Evolutionary conservation across 2,888 invertebrate species (phyloP).

Genomic region (Amiota minor): DNA sequence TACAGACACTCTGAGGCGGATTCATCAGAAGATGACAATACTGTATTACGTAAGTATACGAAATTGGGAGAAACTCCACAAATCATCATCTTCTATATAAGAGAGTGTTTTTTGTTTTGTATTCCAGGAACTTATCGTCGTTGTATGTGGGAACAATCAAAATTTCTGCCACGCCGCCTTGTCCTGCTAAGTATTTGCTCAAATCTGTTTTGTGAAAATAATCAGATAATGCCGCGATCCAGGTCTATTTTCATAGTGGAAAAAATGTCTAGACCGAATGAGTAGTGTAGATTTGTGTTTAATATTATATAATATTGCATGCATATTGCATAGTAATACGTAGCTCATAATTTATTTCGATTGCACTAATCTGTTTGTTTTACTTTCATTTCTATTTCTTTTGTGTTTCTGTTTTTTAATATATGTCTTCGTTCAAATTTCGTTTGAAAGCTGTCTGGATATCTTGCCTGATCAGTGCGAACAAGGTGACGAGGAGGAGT

Average conservation of each 20-base stretch:
- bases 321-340: constrained; percentile 28
- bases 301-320: constrained; percentile 41
- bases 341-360: background rate
- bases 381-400: constrained; percentile 29
- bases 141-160: constrained; percentile 72
- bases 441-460: constrained; percentile 65
- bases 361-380: constrained; percentile 11
- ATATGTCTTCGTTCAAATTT: constrained; percentile 23
- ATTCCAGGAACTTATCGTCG: constrained; percentile 69
- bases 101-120: background rate
- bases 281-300: constrained; percentile 65
- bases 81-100: background rate
- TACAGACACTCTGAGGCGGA: constrained; percentile 55
- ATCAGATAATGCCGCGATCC: constrained; percentile 70
- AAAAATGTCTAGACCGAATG: constrained; percentile 72
- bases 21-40: constrained; percentile 60
- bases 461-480: constrained; percentile 70
- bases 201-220: constrained; percentile 72
- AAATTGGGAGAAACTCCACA: background rate
- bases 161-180: constrained; percentile 69
- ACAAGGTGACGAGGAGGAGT: constrained; percentile 71
- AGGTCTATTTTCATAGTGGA: constrained; percentile 73
- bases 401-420: constrained; percentile 22
- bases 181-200: constrained; percentile 70
- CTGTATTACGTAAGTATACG: constrained; percentile 60